phyloP scores from a whole-genome alignment of 2,797 vertebrate species.

The Pangasius djambal region DNA sequence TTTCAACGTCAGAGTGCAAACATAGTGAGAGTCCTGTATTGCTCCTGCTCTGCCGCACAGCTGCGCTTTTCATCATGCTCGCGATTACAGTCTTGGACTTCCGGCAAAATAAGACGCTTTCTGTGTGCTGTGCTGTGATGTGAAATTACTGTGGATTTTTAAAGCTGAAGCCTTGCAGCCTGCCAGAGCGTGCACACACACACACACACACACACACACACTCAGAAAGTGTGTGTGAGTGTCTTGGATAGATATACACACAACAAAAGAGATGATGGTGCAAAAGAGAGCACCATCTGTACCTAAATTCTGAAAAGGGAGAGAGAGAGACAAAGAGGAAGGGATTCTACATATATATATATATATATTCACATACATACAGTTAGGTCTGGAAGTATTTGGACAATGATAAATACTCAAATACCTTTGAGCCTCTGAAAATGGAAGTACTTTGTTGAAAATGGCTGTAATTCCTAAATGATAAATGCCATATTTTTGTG shows the following conservation, averaged over 20 bases:
- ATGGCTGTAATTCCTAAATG: no score
- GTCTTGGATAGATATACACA: background rate
- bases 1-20: constrained; percentile 11
- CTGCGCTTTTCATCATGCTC: constrained; percentile 45
- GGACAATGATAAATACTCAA: no score
- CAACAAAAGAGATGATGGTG: constrained; percentile 13
- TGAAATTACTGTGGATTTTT: constrained; percentile 67
- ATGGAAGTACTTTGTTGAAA: no score
- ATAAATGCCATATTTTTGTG: no score
- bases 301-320: background rate
- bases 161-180: constrained; percentile 50
- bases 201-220: constrained; percentile 12
- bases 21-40: background rate
- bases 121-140: constrained; percentile 34
- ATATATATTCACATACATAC: no score
- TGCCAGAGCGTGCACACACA: background rate
- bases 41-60: constrained; percentile 35
- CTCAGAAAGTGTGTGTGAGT: background rate
- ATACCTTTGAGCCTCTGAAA: no score
- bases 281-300: constrained; percentile 4
- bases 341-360: background rate
- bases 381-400: no score
- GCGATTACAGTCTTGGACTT: constrained; percentile 30
- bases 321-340: no score
- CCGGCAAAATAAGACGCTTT: constrained; percentile 36